Evolutionary conservation across 1,140 invertebrate species (phyloP).

Genomic region (Aphis craccivora): DNA sequence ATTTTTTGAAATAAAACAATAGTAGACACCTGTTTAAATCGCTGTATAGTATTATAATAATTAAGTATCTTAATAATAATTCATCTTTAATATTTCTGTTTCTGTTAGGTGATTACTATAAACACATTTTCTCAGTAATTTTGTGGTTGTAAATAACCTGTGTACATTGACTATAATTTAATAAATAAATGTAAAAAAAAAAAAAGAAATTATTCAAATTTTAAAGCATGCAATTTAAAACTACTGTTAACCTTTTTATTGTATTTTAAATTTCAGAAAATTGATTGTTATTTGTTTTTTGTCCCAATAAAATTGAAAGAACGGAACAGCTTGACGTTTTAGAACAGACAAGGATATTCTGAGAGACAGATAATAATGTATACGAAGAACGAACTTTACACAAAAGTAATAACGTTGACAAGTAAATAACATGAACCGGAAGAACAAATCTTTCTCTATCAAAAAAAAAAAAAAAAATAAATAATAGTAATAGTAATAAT

Average conservation of each 20-base stretch:
- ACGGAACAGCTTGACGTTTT: neutral
- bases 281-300: neutral
- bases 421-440: neutral
- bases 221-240: no score
- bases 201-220: neutral
- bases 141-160: neutral
- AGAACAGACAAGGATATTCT: neutral
- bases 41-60: neutral
- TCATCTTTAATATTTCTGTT: neutral
- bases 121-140: neutral
- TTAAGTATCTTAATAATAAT: neutral
- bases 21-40: neutral
- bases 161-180: neutral
- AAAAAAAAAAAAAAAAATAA: neutral
- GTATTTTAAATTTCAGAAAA: neutral
- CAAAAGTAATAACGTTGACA: slow-evolving; percentile 26
- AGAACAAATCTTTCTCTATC: neutral
- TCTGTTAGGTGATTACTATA: no score
- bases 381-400: neutral
- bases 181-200: neutral
- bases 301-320: neutral
- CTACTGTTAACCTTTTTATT: neutral
- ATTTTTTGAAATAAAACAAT: neutral
- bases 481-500: neutral
- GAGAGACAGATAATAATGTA: neutral